Evolutionary conservation across 2,113 vertebrate genomes (phyloP).

Genomic region (Greenwoodochromis staneri): DNA sequence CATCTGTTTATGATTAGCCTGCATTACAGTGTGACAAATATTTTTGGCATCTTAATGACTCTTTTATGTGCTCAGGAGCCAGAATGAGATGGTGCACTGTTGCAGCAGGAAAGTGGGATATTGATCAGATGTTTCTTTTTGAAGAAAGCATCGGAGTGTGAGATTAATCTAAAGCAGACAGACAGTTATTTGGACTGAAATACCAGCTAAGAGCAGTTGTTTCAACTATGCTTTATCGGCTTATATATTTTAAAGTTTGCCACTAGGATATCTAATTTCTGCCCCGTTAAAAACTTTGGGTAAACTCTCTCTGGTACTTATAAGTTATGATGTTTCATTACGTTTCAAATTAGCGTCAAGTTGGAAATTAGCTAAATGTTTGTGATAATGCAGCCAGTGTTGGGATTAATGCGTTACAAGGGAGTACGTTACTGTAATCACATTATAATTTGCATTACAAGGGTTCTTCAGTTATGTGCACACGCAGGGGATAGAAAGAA

Average conservation of each 20-base stretch:
- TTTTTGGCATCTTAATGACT: background rate
- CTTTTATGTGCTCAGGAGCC: background rate
- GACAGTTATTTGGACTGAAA: background rate
- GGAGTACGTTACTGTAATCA: background rate
- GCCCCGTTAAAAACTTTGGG: background rate
- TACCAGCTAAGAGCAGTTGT: background rate
- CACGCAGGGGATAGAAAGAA: background rate
- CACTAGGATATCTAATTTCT: background rate
- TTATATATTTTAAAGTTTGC: background rate
- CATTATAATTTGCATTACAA: background rate
- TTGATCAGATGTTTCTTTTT: constrained; percentile 26
- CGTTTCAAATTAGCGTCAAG: background rate
- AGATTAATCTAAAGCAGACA: background rate
- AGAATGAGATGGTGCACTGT: background rate
- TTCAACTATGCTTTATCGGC: background rate
- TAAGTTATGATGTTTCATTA: background rate
- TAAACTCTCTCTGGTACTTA: background rate
- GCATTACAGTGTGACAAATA: background rate
- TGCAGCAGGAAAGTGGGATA: background rate
- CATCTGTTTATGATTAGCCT: background rate
- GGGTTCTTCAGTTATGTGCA: background rate
- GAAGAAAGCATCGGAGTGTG: background rate
- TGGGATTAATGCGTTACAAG: background rate
- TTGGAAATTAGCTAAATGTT: background rate
- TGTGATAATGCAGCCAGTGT: background rate